phyloP scores from a whole-genome alignment of 2,888 invertebrate genomes.

The Globia sparganii region DNA sequence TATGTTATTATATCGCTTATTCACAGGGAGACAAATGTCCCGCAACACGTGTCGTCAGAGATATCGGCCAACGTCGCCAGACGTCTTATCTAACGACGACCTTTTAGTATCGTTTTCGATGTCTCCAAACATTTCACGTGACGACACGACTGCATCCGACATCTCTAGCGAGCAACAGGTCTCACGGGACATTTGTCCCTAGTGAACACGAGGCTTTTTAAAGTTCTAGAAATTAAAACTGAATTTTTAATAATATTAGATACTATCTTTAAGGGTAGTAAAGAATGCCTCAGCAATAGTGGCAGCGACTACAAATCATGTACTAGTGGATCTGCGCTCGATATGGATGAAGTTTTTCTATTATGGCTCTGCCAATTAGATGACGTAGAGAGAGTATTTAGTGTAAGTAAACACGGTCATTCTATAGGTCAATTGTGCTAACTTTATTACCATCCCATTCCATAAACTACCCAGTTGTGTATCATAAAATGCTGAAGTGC shows the following conservation, averaged over 20 bases:
- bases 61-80: background rate
- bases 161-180: background rate
- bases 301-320: constrained; percentile 24
- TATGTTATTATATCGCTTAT: background rate
- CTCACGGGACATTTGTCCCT: background rate
- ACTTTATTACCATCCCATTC: background rate
- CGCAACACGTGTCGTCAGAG: background rate
- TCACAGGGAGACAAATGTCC: background rate
- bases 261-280: constrained; percentile 38
- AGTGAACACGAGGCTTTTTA: background rate
- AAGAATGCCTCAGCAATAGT: constrained; percentile 15
- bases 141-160: background rate
- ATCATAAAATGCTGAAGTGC: background rate
- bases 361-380: constrained; percentile 72
- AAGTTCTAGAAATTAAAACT: background rate
- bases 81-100: background rate
- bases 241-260: background rate
- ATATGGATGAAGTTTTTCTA: constrained; percentile 65
- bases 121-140: background rate
- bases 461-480: background rate
- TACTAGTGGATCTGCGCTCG: constrained; percentile 11
- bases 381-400: constrained; percentile 62
- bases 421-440: background rate
- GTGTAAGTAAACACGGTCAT: constrained; percentile 43
- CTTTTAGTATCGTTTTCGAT: background rate